Evolutionary conservation across 2,113 vertebrate genomes (phyloP).

Genomic region (Meriones unguiculatus): DNA sequence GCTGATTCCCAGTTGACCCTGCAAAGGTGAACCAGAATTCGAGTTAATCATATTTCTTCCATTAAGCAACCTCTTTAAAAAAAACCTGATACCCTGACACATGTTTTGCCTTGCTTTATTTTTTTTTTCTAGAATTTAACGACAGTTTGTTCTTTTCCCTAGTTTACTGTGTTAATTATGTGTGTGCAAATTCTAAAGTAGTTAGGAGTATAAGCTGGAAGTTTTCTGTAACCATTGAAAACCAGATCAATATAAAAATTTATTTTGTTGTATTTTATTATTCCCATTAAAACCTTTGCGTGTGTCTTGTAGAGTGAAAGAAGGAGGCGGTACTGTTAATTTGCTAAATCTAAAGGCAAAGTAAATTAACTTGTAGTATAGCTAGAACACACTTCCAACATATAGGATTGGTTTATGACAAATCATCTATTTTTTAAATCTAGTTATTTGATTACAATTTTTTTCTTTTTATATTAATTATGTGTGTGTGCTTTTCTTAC

Average conservation of each 20-base stretch:
- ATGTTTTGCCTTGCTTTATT: not conserved
- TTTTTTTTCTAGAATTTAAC: not conserved
- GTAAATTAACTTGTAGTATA: not conserved
- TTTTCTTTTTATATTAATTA: not conserved
- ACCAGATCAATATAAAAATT: not conserved
- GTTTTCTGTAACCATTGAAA: not conserved
- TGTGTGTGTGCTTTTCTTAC: not conserved
- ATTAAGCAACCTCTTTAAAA: not conserved
- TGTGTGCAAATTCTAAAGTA: not conserved
- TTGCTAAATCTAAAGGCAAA: not conserved
- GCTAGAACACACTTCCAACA: not conserved
- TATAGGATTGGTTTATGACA: not conserved
- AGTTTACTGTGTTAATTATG: not conserved
- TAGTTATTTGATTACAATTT: not conserved
- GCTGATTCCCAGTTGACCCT: not conserved
- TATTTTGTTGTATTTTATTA: not conserved
- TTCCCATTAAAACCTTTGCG: rapidly evolving
- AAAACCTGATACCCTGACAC: not conserved
- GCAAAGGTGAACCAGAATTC: not conserved
- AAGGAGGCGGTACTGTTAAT: not conserved
- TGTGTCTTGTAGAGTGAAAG: not conserved
- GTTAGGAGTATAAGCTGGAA: not conserved
- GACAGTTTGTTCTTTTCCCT: slow-evolving; percentile 10
- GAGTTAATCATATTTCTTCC: slow-evolving; percentile 23
- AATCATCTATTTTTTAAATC: not conserved